Base-by-base conservation (phyloP, 2,113 vertebrate species). In the Cyanoliseus patagonus region DNA sequence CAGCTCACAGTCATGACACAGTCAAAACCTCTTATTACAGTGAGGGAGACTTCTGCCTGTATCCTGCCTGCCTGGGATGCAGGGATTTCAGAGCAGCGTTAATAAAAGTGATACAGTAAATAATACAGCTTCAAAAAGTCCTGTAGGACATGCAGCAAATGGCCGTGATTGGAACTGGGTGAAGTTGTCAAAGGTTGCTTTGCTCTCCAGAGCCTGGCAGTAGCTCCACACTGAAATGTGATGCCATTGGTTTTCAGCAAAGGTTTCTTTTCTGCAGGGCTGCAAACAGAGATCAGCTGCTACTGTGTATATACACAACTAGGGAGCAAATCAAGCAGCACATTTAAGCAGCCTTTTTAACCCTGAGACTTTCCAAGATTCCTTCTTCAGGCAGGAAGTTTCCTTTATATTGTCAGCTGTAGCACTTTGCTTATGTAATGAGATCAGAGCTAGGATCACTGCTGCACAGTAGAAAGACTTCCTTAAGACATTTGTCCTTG, bases 401-500 rank as follows among this genome's bases (percentile, higher is more conserved):
- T 96, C 91, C 96, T 98, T 95, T 96, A 95, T 95, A 93, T 97
- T 97, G 97, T 98, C 97, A 97, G 98, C 97, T 94, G 91, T 97
- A 98, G 97, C 95, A 97, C 97, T 92, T 97, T 80, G 96, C 97
- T 97, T 97, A 97, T 98, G 97, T 98, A 98, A 98, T 98, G 98
- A 98, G 98, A 98, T 98, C 97, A 96, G 97, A 98, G 97, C 97
- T 97, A 98, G 97, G 97, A 98, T 98, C 98, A 98, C 98, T 98
- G 98, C 98, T 98, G 98, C 98, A 98, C 98, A 97, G 97, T 98
- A 98, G 98, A 98, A 98, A 98, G 98, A 97, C 98, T 98, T 98
- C 98, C 97, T 98, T 97, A 97, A 98, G 98, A 98, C 98, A 98
- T 99, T 99, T 99, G 99, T 99, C 99, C 99, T 99, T 99, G 99